A percentile compares a stretch with the other conserved stretches of the same genome.
Conservation (phyloP, 2,797 vertebrate genomes). For the Dicrostonyx torquatus region DNA sequence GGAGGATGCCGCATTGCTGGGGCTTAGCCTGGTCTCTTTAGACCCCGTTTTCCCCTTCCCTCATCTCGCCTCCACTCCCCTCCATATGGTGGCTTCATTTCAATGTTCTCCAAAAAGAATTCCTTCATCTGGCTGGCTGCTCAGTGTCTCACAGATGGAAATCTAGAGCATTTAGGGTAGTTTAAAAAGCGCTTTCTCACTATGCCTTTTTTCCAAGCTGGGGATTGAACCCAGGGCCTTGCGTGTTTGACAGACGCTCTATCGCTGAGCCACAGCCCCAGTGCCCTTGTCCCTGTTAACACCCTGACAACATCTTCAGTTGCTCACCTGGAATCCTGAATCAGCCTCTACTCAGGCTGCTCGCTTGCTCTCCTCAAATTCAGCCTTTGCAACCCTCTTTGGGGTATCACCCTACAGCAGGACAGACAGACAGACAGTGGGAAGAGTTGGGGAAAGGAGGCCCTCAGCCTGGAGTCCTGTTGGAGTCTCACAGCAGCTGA, state of each 20-base stretch:
- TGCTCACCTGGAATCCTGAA: background rate
- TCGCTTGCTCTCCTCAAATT: background rate
- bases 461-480: background rate
- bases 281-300: background rate
- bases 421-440: background rate
- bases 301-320: fast-evolving
- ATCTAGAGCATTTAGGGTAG: background rate
- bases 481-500: background rate
- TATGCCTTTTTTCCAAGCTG: no score
- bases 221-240: background rate
- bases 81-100: background rate
- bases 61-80: background rate
- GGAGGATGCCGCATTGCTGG: background rate
- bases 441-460: background rate
- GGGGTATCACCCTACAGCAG: background rate
- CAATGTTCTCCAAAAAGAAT: background rate
- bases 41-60: background rate
- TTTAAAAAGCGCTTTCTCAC: background rate
- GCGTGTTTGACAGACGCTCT: background rate
- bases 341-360: background rate
- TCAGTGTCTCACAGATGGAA: background rate
- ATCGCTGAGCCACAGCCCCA: no score
- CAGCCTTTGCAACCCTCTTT: background rate
- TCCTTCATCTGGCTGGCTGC: background rate
- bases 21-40: background rate